A percentile compares a stretch with the other conserved stretches of the same genome.
phyloP scores from a whole-genome alignment of 2,113 vertebrate genomes.

The Neodontobutis hainanensis region DNA sequence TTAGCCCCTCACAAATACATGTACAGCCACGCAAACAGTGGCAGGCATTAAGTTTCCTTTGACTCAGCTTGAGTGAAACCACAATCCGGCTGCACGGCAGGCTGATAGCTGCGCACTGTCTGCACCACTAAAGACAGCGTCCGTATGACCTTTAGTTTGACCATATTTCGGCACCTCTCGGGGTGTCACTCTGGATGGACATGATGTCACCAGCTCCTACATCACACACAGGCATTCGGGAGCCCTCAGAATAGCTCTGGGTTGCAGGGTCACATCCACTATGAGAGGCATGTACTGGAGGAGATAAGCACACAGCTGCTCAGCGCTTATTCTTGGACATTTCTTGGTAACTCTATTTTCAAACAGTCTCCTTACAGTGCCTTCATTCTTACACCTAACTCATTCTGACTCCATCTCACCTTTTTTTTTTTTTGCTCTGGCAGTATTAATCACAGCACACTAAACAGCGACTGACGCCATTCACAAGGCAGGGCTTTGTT shows the following conservation, averaged over 20 bases:
- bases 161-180: slow-evolving; percentile 49
- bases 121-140: slow-evolving; percentile 4
- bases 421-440: slow-evolving; percentile 48
- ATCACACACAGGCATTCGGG: slow-evolving; percentile 50
- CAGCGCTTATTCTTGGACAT: slow-evolving; percentile 23
- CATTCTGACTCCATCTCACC: slow-evolving; percentile 41
- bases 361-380: background rate
- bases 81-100: slow-evolving; percentile 15
- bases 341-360: slow-evolving; percentile 1
- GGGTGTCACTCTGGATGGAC: slow-evolving; percentile 26
- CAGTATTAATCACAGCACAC: slow-evolving; percentile 88
- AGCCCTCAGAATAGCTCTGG: slow-evolving; percentile 66
- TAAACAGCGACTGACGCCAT: slow-evolving; percentile 87
- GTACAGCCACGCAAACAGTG: background rate
- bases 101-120: slow-evolving; percentile 15
- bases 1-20: background rate
- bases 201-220: slow-evolving; percentile 59
- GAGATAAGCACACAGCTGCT: too few relatives aligned
- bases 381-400: slow-evolving; percentile 17
- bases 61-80: slow-evolving; percentile 61
- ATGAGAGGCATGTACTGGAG: slow-evolving; percentile 53
- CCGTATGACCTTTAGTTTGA: slow-evolving; percentile 31
- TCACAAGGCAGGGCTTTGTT: slow-evolving; percentile 82
- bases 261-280: slow-evolving; percentile 54
- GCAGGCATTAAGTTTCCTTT: slow-evolving; percentile 47